Conservation (phyloP, 1,140 invertebrate species). For the Penaeus indicus region DNA sequence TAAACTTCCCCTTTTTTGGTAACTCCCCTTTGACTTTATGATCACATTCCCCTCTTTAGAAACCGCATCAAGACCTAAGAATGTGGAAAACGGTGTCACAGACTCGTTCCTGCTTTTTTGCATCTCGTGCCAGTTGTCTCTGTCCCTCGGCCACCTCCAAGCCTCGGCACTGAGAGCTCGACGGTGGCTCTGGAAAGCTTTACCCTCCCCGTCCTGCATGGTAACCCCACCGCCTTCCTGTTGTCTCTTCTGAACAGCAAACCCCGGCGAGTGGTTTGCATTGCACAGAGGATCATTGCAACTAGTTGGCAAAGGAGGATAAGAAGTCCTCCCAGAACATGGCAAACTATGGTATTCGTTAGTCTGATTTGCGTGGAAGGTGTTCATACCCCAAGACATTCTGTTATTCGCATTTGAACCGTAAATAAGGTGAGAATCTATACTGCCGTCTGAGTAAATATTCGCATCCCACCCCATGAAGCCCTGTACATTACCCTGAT, state of each 20-base stretch:
- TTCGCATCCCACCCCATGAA: slow-evolving; percentile 25
- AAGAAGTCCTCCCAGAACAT: slow-evolving; percentile 17
- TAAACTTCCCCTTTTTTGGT: slow-evolving; percentile 16
- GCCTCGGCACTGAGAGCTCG: slow-evolving; percentile 51
- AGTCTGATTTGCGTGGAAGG: slow-evolving; percentile 34
- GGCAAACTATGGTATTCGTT: slow-evolving; percentile 41
- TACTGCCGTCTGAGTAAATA: slow-evolving; percentile 24
- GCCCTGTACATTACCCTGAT: slow-evolving; percentile 18
- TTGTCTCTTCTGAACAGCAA: slow-evolving; percentile 5
- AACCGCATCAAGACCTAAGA: background rate
- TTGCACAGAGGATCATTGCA: slow-evolving; percentile 32
- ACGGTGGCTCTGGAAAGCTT: slow-evolving; percentile 41
- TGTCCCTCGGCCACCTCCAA: slow-evolving; percentile 47
- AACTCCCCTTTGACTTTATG: slow-evolving; percentile 23
- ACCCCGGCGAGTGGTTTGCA: slow-evolving; percentile 6
- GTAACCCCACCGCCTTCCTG: slow-evolving; percentile 18
- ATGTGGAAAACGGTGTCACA: background rate
- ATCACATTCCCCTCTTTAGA: background rate
- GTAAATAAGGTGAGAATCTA: slow-evolving; percentile 24
- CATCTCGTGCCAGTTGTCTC: slow-evolving; percentile 52
- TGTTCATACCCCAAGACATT: slow-evolving; percentile 17
- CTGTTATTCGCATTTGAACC: slow-evolving; percentile 18
- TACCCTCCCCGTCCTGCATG: slow-evolving; percentile 6
- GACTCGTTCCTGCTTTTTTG: slow-evolving; percentile 2
- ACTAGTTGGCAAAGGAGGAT: slow-evolving; percentile 16